A percentile compares a stretch with the other conserved stretches of the same genome.
Conservation (phyloP, 2,888 invertebrate genomes). For the Corythucha ciliata region DNA sequence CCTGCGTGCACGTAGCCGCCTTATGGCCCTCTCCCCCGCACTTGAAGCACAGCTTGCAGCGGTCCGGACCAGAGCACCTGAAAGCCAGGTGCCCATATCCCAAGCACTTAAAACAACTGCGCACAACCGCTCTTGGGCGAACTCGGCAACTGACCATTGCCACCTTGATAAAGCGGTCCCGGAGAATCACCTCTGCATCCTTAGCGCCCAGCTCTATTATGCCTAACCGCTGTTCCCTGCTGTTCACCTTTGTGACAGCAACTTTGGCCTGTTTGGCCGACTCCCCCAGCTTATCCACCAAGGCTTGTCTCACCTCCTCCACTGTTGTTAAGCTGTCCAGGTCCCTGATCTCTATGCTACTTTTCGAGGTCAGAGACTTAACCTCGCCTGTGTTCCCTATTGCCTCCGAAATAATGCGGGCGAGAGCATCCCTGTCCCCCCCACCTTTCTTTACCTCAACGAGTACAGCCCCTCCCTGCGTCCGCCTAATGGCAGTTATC, state of each 20-base stretch:
- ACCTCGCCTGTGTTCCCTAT: too few species aligned
- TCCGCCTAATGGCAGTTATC: not conserved
- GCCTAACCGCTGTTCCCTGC: not conserved
- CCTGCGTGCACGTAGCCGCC: conserved; percentile 22
- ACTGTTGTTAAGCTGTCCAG: conserved; percentile 3
- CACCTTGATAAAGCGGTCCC: too few species aligned
- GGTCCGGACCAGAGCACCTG: conserved; percentile 25
- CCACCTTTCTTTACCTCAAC: not conserved
- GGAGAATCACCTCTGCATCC: too few species aligned
- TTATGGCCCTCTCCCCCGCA: conserved; percentile 32
- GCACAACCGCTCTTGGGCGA: conserved; percentile 12
- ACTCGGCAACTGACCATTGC: too few species aligned
- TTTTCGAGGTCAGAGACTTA: too few species aligned
- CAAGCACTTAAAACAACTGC: conserved; percentile 18
- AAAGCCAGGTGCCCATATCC: conserved; percentile 16
- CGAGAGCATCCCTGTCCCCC: not conserved
- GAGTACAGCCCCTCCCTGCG: not conserved
- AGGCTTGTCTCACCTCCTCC: not conserved
- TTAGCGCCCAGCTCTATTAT: not conserved
- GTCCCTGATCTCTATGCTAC: not conserved
- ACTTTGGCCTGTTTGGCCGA: not conserved
- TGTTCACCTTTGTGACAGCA: not conserved
- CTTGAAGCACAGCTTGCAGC: conserved; percentile 29
- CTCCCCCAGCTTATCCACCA: not conserved
- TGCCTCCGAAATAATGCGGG: too few species aligned